These are phyloP conservation scores for Julus scanicus DNA, from an alignment of 2,888 invertebrate genomes.

Conservation along the genomic window DNA sequence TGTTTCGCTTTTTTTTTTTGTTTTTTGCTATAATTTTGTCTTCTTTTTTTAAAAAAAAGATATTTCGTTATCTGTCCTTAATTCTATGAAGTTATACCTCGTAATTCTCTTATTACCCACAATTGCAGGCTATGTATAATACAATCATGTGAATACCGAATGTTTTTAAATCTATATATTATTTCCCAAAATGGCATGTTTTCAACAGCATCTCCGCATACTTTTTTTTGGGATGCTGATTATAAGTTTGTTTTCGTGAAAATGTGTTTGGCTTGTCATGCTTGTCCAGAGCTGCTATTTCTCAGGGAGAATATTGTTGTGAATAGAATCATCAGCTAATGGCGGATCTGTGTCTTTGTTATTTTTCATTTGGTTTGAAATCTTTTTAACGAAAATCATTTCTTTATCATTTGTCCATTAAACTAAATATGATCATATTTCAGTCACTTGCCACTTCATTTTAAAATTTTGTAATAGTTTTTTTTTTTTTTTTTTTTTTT, in stretches of 20 bases:
- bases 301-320: conserved; percentile 49
- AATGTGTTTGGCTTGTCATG: neutral
- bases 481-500: too few species aligned
- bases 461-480: too few species aligned
- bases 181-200: neutral
- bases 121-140: conserved; percentile 15
- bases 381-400: neutral
- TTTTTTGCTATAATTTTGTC: neutral
- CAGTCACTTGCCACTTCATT: neutral
- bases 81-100: neutral
- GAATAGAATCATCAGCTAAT: conserved; percentile 40
- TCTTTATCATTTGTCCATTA: neutral
- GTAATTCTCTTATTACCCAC: neutral
- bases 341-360: neutral
- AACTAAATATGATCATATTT: too few species aligned
- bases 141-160: neutral
- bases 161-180: neutral
- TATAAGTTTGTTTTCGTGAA: conserved; percentile 40
- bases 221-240: neutral
- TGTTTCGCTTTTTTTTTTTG: neutral
- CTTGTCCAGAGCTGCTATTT: conserved; percentile 49
- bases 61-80: neutral
- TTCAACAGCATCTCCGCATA: neutral
- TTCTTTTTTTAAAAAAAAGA: neutral
- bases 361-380: neutral